phyloP scores from a whole-genome alignment of 2,113 vertebrate genomes.

The Cryptoleucopteryx plumbea region DNA sequence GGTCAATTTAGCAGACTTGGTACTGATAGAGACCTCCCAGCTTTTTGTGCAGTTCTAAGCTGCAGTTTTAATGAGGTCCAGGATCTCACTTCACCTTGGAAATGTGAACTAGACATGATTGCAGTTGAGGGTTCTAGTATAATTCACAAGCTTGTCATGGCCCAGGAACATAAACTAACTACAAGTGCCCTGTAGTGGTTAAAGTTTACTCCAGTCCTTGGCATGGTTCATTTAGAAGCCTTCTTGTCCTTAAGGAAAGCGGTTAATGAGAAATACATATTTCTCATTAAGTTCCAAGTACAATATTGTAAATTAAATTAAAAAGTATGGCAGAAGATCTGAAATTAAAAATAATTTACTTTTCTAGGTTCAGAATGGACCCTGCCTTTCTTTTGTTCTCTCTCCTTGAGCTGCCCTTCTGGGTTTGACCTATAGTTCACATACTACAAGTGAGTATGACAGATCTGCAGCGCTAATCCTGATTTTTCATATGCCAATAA shows the following conservation, averaged over 20 bases:
- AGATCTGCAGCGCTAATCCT: neutral
- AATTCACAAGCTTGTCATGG: neutral
- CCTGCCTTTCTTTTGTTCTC: neutral
- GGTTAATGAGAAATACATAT: neutral
- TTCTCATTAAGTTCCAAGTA: neutral
- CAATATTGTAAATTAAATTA: neutral
- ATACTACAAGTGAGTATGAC: neutral
- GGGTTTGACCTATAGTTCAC: neutral
- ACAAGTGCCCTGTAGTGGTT: neutral
- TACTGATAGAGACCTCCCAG: neutral
- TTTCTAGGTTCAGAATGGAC: neutral
- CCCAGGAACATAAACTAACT: neutral
- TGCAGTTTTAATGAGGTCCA: neutral
- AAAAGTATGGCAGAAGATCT: neutral
- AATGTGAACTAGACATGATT: neutral
- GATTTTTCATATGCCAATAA: neutral
- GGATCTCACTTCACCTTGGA: neutral
- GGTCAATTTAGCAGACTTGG: neutral
- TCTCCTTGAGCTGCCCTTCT: neutral
- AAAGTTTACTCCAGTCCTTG: neutral
- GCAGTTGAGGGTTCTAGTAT: neutral
- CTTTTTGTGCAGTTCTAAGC: neutral
- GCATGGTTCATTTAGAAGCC: neutral
- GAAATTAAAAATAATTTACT: neutral
- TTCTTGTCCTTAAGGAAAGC: neutral